Evolutionary conservation across 2,113 vertebrate species (phyloP).

Genomic region (Melanerpes aurifrons): DNA sequence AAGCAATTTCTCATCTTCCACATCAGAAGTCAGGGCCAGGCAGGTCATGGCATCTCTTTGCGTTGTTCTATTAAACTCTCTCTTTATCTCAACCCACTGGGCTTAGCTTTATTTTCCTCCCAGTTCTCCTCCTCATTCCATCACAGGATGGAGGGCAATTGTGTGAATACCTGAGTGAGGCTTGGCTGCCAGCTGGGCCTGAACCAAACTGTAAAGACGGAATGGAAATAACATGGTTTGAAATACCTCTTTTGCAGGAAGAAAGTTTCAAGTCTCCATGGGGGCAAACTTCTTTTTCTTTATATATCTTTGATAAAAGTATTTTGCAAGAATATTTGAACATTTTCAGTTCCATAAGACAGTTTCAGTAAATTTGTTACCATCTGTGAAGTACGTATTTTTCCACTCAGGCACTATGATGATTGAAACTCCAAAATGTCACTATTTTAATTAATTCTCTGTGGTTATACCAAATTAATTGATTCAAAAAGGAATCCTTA

Average conservation of each 20-base stretch:
- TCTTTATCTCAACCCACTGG: too few relatives aligned
- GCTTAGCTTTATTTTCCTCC: too few relatives aligned
- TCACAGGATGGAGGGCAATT: too few relatives aligned
- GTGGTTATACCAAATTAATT: neutral
- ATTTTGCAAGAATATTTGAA: neutral
- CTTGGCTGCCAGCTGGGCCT: too few relatives aligned
- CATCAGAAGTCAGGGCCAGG: too few relatives aligned
- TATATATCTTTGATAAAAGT: neutral
- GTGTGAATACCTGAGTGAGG: too few relatives aligned
- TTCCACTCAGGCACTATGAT: neutral
- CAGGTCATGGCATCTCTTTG: too few relatives aligned
- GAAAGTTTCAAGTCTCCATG: neutral
- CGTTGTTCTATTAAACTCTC: too few relatives aligned
- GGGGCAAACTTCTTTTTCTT: neutral
- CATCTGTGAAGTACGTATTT: neutral
- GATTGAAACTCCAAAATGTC: neutral
- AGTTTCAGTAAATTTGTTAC: neutral
- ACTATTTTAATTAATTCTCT: neutral
- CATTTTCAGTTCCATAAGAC: neutral
- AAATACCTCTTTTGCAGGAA: neutral
- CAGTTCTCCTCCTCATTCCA: too few relatives aligned
- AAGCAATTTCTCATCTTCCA: too few relatives aligned
- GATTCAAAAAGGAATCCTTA: neutral
- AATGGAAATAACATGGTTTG: neutral
- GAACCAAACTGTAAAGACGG: neutral